Percentiles rank a stretch among this genome's conserved stretches.
Evolutionary conservation across 2,113 vertebrate species (phyloP).

Genomic region (Anarrhichthys ocellatus): DNA sequence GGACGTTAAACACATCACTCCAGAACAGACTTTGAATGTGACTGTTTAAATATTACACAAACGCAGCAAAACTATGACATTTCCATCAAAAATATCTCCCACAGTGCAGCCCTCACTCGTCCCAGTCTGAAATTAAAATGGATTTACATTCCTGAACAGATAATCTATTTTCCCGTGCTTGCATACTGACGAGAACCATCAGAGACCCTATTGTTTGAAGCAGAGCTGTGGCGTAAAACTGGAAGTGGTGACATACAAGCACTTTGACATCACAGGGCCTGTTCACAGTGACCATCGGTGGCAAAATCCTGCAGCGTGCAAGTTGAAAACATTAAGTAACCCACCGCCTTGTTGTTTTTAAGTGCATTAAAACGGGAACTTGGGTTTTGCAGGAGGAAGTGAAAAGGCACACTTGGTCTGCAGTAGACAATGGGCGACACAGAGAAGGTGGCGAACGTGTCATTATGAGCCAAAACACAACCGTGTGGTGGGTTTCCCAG

Average conservation of each 20-base stretch:
- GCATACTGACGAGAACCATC: constrained; percentile 46
- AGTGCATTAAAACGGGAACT: constrained; percentile 15
- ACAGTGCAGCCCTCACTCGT: neutral
- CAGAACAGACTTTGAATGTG: neutral
- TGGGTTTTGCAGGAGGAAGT: constrained; percentile 17
- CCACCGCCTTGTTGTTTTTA: neutral
- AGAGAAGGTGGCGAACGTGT: constrained; percentile 2
- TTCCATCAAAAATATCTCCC: constrained; percentile 1
- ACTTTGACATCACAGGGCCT: constrained; percentile 24
- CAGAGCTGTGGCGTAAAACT: constrained; percentile 45
- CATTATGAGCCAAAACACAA: constrained; percentile 30
- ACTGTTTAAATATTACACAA: neutral
- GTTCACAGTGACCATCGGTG: neutral
- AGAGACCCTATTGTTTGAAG: constrained; percentile 63
- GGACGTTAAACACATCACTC: neutral
- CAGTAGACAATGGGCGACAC: neutral
- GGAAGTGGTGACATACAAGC: constrained; percentile 37
- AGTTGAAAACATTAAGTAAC: constrained; percentile 24
- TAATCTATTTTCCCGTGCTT: constrained; percentile 65
- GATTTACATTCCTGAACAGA: constrained; percentile 72
- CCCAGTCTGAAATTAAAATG: constrained; percentile 49
- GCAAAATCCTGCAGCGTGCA: neutral
- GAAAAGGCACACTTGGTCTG: neutral
- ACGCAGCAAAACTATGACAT: neutral
- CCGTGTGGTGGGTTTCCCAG: constrained; percentile 56